These are phyloP conservation scores for Scomberomorus guttatus DNA, from an alignment of 2,797 vertebrate species.

Conservation along the genomic window DNA sequence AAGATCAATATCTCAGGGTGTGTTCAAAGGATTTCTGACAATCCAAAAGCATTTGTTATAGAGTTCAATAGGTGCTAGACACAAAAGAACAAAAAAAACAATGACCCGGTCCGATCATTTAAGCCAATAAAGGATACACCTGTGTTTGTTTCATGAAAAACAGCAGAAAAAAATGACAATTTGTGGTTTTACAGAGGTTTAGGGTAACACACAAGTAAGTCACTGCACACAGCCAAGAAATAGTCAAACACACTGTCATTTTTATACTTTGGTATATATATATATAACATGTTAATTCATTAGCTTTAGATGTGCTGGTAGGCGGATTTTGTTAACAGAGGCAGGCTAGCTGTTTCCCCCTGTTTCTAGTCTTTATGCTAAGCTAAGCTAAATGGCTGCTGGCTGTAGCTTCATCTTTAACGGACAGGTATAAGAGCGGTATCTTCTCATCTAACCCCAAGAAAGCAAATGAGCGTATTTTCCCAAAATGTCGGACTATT, in stretches of 20 bases:
- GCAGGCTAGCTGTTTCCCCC: too few relatives aligned
- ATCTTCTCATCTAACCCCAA: slow-evolving; percentile 17
- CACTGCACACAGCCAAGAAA: too few relatives aligned
- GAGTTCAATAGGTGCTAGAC: slow-evolving; percentile 35
- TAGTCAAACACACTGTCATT: not conserved
- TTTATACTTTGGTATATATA: not conserved
- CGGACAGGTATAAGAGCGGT: not conserved
- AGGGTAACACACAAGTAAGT: not conserved
- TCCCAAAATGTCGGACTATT: slow-evolving; percentile 10
- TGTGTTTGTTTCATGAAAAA: slow-evolving; percentile 18
- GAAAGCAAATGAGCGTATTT: not conserved
- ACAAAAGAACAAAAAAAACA: slow-evolving; percentile 51
- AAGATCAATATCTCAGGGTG: slow-evolving; percentile 72
- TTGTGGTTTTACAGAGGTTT: not conserved
- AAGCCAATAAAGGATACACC: slow-evolving; percentile 22
- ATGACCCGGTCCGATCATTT: slow-evolving; percentile 9
- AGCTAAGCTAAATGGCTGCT: not conserved
- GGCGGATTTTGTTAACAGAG: not conserved
- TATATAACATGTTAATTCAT: not conserved
- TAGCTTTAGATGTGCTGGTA: not conserved
- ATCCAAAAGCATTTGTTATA: slow-evolving; percentile 45
- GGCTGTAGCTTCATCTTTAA: slow-evolving; percentile 1
- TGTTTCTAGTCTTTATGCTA: too few relatives aligned
- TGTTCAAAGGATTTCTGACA: slow-evolving; percentile 68
- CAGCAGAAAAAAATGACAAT: not conserved